phyloP scores from a whole-genome alignment of 2,113 vertebrate species.

The Larimichthys crocea region DNA sequence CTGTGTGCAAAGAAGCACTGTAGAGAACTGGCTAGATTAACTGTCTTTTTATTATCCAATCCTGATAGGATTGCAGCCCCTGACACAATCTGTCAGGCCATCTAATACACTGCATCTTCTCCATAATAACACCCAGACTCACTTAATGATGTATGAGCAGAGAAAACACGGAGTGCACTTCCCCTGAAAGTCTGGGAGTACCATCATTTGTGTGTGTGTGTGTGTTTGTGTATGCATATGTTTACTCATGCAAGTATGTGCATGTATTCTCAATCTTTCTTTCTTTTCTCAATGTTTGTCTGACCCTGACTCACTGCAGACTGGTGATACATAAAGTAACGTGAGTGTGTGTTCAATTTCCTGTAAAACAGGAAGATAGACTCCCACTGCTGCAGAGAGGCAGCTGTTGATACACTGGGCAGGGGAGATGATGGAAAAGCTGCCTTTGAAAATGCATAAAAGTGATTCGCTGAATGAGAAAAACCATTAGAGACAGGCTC shows the following conservation, averaged over 20 bases:
- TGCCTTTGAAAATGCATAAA: conserved; percentile 65
- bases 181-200: conserved; percentile 28
- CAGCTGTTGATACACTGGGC: conserved; percentile 45
- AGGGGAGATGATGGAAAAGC: conserved; percentile 51
- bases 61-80: conserved; percentile 69
- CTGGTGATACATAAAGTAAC: conserved; percentile 27
- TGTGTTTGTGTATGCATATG: conserved; percentile 10
- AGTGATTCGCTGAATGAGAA: conserved; percentile 58
- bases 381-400: conserved; percentile 44
- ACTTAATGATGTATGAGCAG: conserved; percentile 68
- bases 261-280: not conserved
- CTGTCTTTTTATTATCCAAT: conserved; percentile 74
- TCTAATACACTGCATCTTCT: conserved; percentile 69
- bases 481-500: conserved; percentile 59
- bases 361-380: conserved; percentile 49
- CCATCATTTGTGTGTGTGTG: conserved; percentile 1
- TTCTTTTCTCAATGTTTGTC: conserved; percentile 16
- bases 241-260: not conserved
- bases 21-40: conserved; percentile 74
- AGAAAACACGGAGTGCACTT: conserved; percentile 39
- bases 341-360: conserved; percentile 50
- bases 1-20: conserved; percentile 49
- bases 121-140: conserved; percentile 64
- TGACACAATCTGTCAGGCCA: conserved; percentile 76
- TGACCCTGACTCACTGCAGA: conserved; percentile 37